These are phyloP conservation scores for Drosophila melanocephala DNA, from an alignment of 2,888 invertebrate genomes.

Conservation along the genomic window DNA sequence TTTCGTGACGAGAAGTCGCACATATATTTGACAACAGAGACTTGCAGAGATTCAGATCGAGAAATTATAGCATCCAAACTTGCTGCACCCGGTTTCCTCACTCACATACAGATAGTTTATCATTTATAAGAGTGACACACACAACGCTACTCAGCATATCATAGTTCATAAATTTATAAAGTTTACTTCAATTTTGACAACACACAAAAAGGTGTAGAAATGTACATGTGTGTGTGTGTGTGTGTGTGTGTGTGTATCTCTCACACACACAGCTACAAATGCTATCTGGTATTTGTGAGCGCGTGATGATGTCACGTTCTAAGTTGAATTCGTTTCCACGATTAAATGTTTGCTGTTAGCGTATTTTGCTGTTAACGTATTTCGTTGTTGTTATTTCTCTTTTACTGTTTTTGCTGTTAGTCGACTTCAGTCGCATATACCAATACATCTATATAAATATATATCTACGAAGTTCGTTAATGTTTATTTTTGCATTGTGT, in stretches of 20 bases:
- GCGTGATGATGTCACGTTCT: constrained; percentile 82
- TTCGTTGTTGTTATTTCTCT: constrained; percentile 19
- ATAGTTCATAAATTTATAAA: constrained; percentile 53
- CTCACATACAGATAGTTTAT: constrained; percentile 26
- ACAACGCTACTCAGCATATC: constrained; percentile 28
- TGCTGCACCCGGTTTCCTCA: constrained; percentile 1
- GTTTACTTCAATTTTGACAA: constrained; percentile 56
- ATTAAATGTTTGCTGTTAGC: constrained; percentile 74
- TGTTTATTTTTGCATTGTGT: constrained; percentile 76
- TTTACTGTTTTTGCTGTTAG: constrained; percentile 30
- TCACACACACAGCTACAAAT: constrained; percentile 32
- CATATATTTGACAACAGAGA: neutral
- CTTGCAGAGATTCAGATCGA: neutral
- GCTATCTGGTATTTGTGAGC: constrained; percentile 65
- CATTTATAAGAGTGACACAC: constrained; percentile 10
- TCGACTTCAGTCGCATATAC: constrained; percentile 24
- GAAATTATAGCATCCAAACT: neutral
- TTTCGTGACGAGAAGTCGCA: neutral
- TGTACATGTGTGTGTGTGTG: neutral
- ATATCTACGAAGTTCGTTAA: constrained; percentile 63
- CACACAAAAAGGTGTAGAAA: constrained; percentile 36
- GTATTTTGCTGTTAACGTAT: constrained; percentile 43
- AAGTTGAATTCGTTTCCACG: constrained; percentile 74
- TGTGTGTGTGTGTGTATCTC: constrained; percentile 1
- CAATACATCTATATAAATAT: constrained; percentile 16